Percentiles rank a stretch among this genome's conserved stretches.
These are phyloP conservation scores for Suillia variegata DNA, from an alignment of 2,888 invertebrate genomes.

Conservation along the genomic window DNA sequence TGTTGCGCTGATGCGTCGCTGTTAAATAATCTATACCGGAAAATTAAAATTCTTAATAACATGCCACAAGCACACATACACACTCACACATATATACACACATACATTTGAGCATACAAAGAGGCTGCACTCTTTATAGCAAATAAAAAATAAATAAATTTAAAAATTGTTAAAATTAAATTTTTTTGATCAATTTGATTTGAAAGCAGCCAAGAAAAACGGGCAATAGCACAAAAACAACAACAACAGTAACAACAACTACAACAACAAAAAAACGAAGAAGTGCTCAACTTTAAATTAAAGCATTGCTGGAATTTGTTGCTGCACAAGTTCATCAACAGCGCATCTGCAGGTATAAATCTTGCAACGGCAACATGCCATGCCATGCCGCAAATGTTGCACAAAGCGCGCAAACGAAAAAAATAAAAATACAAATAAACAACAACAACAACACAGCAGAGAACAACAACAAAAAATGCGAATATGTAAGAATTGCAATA, in stretches of 20 bases:
- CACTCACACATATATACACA: neutral
- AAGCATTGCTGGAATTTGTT: neutral
- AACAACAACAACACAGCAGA: neutral
- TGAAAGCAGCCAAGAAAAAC: constrained; percentile 8
- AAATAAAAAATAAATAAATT: neutral
- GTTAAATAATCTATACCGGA: constrained; percentile 50
- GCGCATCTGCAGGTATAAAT: neutral
- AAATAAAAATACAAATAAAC: no score
- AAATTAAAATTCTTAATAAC: constrained; percentile 53
- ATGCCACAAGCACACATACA: constrained; percentile 32
- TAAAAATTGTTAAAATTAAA: neutral
- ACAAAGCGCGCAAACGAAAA: no score
- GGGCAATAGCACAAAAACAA: no score
- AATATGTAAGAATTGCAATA: constrained; percentile 55
- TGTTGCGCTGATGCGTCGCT: neutral
- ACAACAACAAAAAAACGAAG: constrained; percentile 3
- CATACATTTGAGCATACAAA: neutral
- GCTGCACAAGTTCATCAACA: constrained; percentile 1
- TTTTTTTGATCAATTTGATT: constrained; percentile 4
- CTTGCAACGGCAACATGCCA: no score
- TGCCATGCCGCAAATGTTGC: neutral
- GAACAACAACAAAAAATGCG: neutral
- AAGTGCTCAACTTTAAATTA: constrained; percentile 37
- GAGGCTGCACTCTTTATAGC: neutral
- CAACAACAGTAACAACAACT: no score